Base-by-base conservation (phyloP, 2,888 invertebrate species). In the Clusia tigrina region DNA sequence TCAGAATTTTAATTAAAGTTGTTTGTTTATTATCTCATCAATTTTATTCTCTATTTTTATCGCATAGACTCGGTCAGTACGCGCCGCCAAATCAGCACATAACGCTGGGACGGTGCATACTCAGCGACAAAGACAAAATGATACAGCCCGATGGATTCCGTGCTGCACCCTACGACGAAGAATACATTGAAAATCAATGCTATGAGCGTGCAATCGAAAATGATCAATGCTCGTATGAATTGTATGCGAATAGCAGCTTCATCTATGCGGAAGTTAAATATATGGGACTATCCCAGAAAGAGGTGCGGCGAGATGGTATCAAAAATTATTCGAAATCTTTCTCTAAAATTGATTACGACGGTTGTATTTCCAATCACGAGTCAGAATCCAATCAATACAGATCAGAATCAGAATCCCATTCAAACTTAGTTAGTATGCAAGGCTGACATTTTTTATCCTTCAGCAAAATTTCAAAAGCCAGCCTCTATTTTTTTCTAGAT, bases 101-200 rank as follows among this genome's bases (percentile, higher is more conserved):
- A 56, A 71, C 81, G 17, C 81, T 87, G 70, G 84, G 92, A 12
- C 87, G 83, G 68, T 95, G 95, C 78, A 85, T 89, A 10, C 85
- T 95, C 32, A 91, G 90, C 77, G 85, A 86, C 58, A 89, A 90
- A 72, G 91, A 92, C 78, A 88, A 92, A 76, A 89, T 91, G 75
- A 88, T 90, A 1, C 88, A 90, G 70, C 92, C 93, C 0, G 91
- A 90, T 76, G 89, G 92, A 2, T 95, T 91, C 81, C 86, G 92
- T 46, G 90, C 90, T 2, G 89, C 91, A 1, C 88, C 89, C 75
- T 89, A 88, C 73, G 88, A 90, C 71, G 91, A 93, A 26, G 91
- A 93, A 74, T 95, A 95, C 80, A 88, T 94, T 71, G 93, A 94
- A 81, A 93, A 91, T 82, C 90, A 93, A 76, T 95, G 95, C 82